These are phyloP conservation scores for Microchrysa polita DNA, from an alignment of 2,888 invertebrate genomes.

Conservation along the genomic window DNA sequence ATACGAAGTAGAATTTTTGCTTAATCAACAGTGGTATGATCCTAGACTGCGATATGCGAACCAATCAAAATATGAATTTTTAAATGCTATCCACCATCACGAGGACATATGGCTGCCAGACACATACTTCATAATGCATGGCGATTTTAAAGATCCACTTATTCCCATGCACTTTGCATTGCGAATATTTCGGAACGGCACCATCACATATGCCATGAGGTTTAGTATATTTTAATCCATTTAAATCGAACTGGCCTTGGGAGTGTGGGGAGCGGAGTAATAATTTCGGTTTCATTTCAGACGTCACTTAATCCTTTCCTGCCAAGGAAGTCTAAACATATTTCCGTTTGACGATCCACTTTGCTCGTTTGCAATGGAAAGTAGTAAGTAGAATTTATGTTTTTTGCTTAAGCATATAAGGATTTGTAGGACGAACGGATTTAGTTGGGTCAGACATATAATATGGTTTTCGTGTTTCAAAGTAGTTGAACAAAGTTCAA, in stretches of 20 bases:
- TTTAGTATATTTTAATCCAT: conserved; percentile 55
- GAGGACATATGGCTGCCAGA: conserved; percentile 93
- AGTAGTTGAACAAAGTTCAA: too few relatives aligned
- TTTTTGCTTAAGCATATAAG: conserved; percentile 27
- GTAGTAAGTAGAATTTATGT: conserved; percentile 80
- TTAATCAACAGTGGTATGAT: conserved; percentile 94
- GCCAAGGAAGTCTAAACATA: conserved; percentile 92
- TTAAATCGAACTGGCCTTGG: conserved; percentile 70
- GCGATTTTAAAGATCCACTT: conserved; percentile 93
- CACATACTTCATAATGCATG: conserved; percentile 96
- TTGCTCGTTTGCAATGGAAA: conserved; percentile 96
- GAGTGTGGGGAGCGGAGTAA: conserved; percentile 68
- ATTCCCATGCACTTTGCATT: conserved; percentile 93
- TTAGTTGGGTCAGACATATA: too few relatives aligned
- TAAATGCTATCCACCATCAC: conserved; percentile 94
- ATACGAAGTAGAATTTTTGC: conserved; percentile 94
- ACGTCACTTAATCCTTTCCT: conserved; percentile 90
- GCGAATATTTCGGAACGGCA: conserved; percentile 91
- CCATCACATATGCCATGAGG: conserved; percentile 94
- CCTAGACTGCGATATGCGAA: conserved; percentile 89
- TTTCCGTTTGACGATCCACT: conserved; percentile 96
- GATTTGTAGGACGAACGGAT: conserved; percentile 12
- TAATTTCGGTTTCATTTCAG: conserved; percentile 62
- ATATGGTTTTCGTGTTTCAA: too few relatives aligned
- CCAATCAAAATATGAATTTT: conserved; percentile 85